Percentiles rank a stretch among this genome's conserved stretches.
These are phyloP conservation scores for Cromileptes altivelis DNA, from an alignment of 2,113 vertebrate genomes.

Conservation along the genomic window DNA sequence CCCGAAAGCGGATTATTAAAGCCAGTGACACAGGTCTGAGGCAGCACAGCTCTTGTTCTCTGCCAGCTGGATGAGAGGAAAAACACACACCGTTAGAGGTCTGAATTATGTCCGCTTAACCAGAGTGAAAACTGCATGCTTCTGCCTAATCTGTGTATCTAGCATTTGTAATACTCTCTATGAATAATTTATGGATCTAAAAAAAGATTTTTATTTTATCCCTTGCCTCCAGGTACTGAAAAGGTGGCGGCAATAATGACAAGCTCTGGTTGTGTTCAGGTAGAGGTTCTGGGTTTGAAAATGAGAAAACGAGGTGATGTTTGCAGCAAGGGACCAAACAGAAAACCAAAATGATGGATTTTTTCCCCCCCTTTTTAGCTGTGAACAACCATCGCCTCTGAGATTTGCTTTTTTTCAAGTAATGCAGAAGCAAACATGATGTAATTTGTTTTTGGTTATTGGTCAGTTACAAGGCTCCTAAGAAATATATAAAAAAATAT, in stretches of 20 bases:
- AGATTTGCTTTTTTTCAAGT: background rate
- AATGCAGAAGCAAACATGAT: background rate
- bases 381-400: background rate
- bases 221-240: slow-evolving; percentile 32
- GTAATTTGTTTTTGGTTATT: background rate
- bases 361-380: too few species aligned
- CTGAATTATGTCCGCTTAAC: slow-evolving; percentile 47
- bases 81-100: slow-evolving; percentile 47
- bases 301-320: background rate
- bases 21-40: slow-evolving; percentile 32
- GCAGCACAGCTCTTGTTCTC: slow-evolving; percentile 35
- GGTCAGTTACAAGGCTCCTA: background rate
- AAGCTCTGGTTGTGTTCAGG: slow-evolving; percentile 25
- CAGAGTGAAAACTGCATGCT: slow-evolving; percentile 40
- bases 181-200: slow-evolving; percentile 67
- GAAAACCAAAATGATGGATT: background rate
- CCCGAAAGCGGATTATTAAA: slow-evolving; percentile 50
- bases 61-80: slow-evolving; percentile 57
- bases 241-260: slow-evolving; percentile 25
- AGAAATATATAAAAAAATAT: background rate
- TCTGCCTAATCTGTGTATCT: slow-evolving; percentile 64
- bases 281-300: slow-evolving; percentile 5
- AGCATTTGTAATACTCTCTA: slow-evolving; percentile 44
- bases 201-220: slow-evolving; percentile 42
- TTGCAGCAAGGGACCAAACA: background rate